Percentiles rank a stretch among this genome's conserved stretches.
Conservation (phyloP, 2,113 vertebrate genomes). For the Saccopteryx bilineata region DNA sequence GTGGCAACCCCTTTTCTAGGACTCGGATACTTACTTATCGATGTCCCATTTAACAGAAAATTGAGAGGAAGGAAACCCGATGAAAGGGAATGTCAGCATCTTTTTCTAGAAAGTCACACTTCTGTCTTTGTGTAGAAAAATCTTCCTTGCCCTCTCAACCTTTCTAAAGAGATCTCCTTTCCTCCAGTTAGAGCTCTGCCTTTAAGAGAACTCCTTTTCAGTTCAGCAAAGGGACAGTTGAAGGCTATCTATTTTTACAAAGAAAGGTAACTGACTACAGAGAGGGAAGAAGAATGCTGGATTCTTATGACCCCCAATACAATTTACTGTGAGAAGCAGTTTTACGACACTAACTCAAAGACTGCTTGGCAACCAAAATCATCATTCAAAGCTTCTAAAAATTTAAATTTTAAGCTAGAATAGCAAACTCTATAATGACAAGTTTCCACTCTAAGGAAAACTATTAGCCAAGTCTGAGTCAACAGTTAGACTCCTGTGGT, state of each 20-base stretch:
- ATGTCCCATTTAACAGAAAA: background rate
- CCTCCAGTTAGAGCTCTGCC: background rate
- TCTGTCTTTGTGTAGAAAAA: background rate
- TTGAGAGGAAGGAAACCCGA: background rate
- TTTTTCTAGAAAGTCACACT: slow-evolving; percentile 29
- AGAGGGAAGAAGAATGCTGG: background rate
- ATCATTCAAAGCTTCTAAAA: background rate
- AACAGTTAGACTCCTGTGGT: background rate
- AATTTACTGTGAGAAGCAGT: slow-evolving; percentile 30
- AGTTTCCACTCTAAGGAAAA: background rate
- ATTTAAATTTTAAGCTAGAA: background rate
- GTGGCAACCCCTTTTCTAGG: background rate
- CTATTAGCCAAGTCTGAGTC: background rate
- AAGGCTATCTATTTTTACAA: background rate
- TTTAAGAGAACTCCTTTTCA: slow-evolving; percentile 9
- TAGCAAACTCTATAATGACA: background rate
- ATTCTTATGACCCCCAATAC: background rate
- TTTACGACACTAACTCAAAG: background rate
- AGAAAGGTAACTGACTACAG: background rate
- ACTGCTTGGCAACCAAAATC: background rate
- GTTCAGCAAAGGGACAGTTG: slow-evolving; percentile 13
- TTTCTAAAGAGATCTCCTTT: slow-evolving; percentile 52
- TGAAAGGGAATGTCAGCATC: background rate
- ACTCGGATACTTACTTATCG: background rate
- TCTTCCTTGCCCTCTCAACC: background rate